These are phyloP conservation scores for Cynodonichthys magdalenae DNA, from an alignment of 2,797 vertebrate species.

Conservation along the genomic window DNA sequence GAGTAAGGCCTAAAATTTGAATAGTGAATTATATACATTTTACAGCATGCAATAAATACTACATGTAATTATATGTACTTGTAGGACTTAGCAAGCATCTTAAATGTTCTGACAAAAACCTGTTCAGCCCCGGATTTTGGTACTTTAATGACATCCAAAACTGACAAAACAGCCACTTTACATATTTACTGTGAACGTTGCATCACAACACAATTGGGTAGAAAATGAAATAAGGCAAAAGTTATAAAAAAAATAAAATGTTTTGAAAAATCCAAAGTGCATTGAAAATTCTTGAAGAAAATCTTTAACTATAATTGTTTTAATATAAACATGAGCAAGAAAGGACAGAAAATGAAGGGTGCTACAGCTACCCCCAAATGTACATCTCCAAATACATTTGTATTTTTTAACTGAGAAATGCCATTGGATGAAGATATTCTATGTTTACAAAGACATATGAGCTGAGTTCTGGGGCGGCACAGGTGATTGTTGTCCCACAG, in stretches of 20 bases:
- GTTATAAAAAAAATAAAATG: no score
- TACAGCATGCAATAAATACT: constrained; percentile 35
- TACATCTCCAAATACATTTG: background rate
- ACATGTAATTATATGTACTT: constrained; percentile 41
- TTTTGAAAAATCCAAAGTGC: no score
- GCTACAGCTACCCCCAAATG: constrained; percentile 3
- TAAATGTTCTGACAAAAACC: constrained; percentile 40
- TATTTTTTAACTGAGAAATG: constrained; percentile 8
- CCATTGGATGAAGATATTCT: constrained; percentile 7
- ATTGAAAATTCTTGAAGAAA: no score
- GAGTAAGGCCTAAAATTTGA: constrained; percentile 45
- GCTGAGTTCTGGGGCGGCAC: constrained; percentile 29
- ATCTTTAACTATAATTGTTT: no score
- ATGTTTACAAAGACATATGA: constrained; percentile 23
- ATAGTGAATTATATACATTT: constrained; percentile 54
- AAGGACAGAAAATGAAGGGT: background rate
- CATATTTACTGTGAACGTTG: no score
- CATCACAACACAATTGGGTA: no score
- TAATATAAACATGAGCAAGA: no score
- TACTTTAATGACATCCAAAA: constrained; percentile 10
- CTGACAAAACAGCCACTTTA: no score
- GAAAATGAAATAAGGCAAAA: no score
- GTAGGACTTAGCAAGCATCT: constrained; percentile 26
- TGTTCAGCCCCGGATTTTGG: constrained; percentile 27
- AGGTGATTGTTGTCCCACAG: constrained; percentile 39